Evolutionary conservation across 1,140 invertebrate species (phyloP), one percentile per base, ranked within the genome.

Genomic region (Philaenus spumarius): DNA sequence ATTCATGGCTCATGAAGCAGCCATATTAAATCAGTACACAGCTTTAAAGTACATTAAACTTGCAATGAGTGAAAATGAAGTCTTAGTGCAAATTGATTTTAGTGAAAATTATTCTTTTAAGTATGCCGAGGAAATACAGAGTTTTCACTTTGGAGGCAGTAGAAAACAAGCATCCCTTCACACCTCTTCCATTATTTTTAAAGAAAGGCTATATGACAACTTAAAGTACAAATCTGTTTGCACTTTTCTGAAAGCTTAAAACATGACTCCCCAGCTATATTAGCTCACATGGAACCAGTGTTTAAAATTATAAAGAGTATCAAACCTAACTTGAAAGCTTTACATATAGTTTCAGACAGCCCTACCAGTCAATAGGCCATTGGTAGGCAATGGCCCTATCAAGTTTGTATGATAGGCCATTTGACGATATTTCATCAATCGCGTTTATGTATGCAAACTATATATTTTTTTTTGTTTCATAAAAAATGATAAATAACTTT

Each of bases 31-130:
- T 26, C 61, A 71, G 54, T 72, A 72, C 50, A 69, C 65, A 59
- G 61, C 46, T 11, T 66, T 58, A 24, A n/a, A n/a, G n/a, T n/a
- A n/a, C n/a, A n/a, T n/a, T n/a, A n/a, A n/a, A n/a, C n/a, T n/a
- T n/a, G n/a, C n/a, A n/a, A n/a, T n/a, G n/a, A 69, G 64, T 67
- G 71, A 24, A 69, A 73, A 64, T 62, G 64, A 24, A 58, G 59
- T 6, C 65, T 66, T 42, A n/a, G n/a, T n/a, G n/a, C n/a, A n/a
- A n/a, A n/a, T n/a, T n/a, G n/a, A n/a, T n/a, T n/a, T n/a, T n/a
- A n/a, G n/a, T n/a, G n/a, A n/a, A n/a, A n/a, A n/a, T n/a, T n/a
- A n/a, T n/a, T n/a, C n/a, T n/a, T n/a, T n/a, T n/a, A n/a, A n/a
- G n/a, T n/a, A n/a, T n/a, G n/a, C n/a, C n/a, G n/a, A n/a, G n/a